These are phyloP conservation scores for Agrotis clavis DNA, from an alignment of 2,888 invertebrate species.

Conservation along the genomic window DNA sequence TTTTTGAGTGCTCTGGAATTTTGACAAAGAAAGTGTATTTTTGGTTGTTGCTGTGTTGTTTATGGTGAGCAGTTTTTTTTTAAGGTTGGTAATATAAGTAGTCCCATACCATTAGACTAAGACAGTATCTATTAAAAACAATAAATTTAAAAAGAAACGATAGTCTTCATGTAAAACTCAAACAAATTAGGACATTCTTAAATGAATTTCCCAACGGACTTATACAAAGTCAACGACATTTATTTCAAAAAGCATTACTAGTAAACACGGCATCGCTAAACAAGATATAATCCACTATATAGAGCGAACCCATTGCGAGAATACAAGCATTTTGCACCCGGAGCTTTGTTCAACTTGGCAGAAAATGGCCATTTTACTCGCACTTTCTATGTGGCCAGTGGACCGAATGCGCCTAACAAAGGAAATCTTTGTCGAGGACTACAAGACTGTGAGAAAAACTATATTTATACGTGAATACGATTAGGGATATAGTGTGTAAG, in stretches of 20 bases:
- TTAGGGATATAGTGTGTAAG: constrained; percentile 43
- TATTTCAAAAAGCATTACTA: constrained; percentile 1
- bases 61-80: background rate
- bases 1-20: constrained; percentile 20
- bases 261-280: constrained; percentile 35
- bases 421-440: constrained; percentile 50
- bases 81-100: no score
- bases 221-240: background rate
- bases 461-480: constrained; percentile 42
- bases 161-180: no score
- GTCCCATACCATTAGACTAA: background rate
- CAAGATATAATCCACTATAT: constrained; percentile 35
- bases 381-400: constrained; percentile 54
- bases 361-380: constrained; percentile 68
- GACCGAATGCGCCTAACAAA: constrained; percentile 55
- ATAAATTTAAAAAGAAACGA: no score
- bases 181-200: background rate
- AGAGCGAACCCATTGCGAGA: constrained; percentile 29
- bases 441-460: constrained; percentile 51
- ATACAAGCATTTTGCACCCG: constrained; percentile 62
- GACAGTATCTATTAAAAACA: no score
- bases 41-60: background rate
- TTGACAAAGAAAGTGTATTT: constrained; percentile 10
- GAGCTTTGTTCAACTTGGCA: constrained; percentile 65
- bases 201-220: background rate